Evolutionary conservation across 2,888 invertebrate genomes (phyloP).

Genomic region (Drosophila putrida): DNA sequence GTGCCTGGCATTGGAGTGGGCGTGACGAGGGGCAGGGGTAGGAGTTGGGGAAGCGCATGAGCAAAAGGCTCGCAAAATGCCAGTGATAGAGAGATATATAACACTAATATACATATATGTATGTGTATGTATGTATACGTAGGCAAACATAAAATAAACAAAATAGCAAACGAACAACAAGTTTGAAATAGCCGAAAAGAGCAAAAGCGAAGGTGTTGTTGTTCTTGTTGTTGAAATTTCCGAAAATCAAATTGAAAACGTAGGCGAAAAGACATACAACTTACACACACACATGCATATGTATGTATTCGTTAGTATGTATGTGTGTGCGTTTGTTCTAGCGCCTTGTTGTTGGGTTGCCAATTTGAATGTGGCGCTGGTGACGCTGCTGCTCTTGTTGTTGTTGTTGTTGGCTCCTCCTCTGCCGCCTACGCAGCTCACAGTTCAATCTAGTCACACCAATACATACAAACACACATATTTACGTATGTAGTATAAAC

Average conservation of each 20-base stretch:
- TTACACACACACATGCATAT: conserved; percentile 15
- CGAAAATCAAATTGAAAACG: conserved; percentile 75
- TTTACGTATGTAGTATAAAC: conserved; percentile 30
- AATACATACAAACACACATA: conserved; percentile 21
- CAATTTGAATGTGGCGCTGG: conserved; percentile 60
- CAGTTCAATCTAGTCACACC: conserved; percentile 45
- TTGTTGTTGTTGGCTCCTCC: conserved; percentile 34
- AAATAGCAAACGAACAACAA: conserved; percentile 63
- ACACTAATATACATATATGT: conserved; percentile 22
- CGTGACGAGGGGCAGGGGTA: conserved; percentile 32
- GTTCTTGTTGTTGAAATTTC: conserved; percentile 70
- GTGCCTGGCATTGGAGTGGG: conserved; percentile 64
- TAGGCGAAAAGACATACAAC: conserved; percentile 63
- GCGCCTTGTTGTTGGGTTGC: conserved; percentile 55
- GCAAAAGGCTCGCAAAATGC: conserved; percentile 54
- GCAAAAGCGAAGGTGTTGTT: conserved; percentile 74
- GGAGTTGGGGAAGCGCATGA: conserved; percentile 18
- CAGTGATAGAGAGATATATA: conserved; percentile 43
- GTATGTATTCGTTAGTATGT: conserved; percentile 10
- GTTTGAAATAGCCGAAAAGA: conserved; percentile 68
- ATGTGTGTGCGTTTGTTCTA: conserved; percentile 34
- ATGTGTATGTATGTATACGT: conserved; percentile 18
- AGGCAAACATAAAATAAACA: conserved; percentile 77
- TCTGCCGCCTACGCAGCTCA: conserved; percentile 55
- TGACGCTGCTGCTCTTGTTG: conserved; percentile 32